Evolutionary conservation across 2,797 vertebrate genomes (phyloP).

Genomic region (Takifugu rubripes): DNA sequence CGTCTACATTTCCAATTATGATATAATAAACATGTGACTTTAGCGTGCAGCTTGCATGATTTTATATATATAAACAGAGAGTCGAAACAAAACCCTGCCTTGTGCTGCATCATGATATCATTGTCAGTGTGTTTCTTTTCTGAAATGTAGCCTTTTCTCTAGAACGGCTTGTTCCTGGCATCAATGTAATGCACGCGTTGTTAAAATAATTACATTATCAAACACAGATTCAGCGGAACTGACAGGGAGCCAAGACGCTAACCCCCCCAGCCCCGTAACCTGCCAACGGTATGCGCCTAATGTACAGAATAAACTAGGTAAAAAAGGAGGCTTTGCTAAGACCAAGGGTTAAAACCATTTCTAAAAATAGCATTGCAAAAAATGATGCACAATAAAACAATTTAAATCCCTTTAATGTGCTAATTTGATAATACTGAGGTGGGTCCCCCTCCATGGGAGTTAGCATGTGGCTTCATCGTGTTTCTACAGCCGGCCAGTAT

Average conservation of each 20-base stretch:
- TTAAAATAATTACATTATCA: constrained; percentile 43
- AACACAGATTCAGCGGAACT: constrained; percentile 25
- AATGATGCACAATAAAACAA: no score
- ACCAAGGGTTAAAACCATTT: background rate
- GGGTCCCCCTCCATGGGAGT: no score
- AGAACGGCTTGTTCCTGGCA: constrained; percentile 40
- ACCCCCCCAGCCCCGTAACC: constrained; percentile 8
- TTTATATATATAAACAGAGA: constrained; percentile 17
- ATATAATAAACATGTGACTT: constrained; percentile 36
- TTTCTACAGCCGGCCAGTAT: no score
- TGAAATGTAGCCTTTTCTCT: constrained; percentile 14
- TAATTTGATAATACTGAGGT: no score
- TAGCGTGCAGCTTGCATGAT: constrained; percentile 24
- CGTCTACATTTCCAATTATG: constrained; percentile 26
- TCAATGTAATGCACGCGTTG: constrained; percentile 39
- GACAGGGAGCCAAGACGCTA: constrained; percentile 13
- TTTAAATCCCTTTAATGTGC: no score
- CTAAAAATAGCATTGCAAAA: no score
- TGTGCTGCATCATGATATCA: constrained; percentile 30
- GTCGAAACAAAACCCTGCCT: constrained; percentile 23
- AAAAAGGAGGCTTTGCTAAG: background rate
- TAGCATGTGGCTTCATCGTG: no score
- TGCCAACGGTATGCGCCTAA: background rate
- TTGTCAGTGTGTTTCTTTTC: constrained; percentile 29
- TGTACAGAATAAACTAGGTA: constrained; percentile 3